Evolutionary conservation across 2,888 invertebrate genomes (phyloP).

Genomic region (Tubulanus polymorphus): DNA sequence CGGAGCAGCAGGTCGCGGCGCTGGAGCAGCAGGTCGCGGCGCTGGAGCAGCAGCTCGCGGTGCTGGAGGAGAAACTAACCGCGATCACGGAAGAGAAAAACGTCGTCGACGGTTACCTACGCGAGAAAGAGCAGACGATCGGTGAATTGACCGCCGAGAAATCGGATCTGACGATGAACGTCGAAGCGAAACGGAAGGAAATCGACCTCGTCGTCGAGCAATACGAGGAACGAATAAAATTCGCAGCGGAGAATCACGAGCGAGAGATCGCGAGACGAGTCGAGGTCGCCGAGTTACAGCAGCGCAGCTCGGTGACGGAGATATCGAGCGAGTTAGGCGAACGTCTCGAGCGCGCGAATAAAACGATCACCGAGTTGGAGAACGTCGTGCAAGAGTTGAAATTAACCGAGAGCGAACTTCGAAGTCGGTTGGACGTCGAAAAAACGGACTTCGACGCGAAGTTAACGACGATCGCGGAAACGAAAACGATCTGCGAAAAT

Average conservation of each 20-base stretch:
- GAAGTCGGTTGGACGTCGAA: constrained; percentile 19
- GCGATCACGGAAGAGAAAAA: constrained; percentile 19
- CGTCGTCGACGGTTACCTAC: constrained; percentile 14
- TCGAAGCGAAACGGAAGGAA: constrained; percentile 11
- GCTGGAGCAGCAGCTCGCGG: background rate
- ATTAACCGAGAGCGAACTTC: constrained; percentile 9
- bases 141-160: constrained; percentile 8
- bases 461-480: too few relatives aligned
- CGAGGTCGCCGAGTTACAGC: constrained; percentile 14
- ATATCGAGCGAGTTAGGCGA: constrained; percentile 8
- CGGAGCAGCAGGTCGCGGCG: background rate
- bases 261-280: constrained; percentile 11
- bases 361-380: constrained; percentile 14
- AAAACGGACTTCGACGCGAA: too few relatives aligned
- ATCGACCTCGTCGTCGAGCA: constrained; percentile 12
- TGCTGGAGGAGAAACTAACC: constrained; percentile 13
- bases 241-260: constrained; percentile 12
- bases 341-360: constrained; percentile 13
- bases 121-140: constrained; percentile 20
- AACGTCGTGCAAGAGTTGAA: constrained; percentile 14
- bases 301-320: constrained; percentile 15
- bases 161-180: constrained; percentile 13
- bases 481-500: background rate
- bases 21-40: background rate
- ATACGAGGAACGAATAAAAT: constrained; percentile 18